Evolutionary conservation across 2,113 vertebrate genomes (phyloP), one percentile per base, ranked within the genome.

Genomic region (Holacanthus passer): DNA sequence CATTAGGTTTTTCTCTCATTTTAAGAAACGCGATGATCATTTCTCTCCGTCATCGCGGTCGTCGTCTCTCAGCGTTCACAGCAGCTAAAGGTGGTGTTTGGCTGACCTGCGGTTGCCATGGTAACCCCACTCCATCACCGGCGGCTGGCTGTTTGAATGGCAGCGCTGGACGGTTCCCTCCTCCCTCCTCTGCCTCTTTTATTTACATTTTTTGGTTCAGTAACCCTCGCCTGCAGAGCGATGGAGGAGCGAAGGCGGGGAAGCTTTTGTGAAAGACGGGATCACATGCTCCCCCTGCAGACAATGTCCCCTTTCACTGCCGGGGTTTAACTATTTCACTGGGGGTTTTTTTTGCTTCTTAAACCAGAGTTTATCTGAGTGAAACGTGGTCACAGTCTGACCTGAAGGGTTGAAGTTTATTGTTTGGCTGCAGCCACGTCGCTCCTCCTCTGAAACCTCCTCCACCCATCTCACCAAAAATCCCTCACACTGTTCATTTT

Each of bases 61-160:
- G 5, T 20, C 58, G 3, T 55, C 75, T 93, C 94, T 83, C 92
- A 89, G 7, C 93, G 90, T 93, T 93, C 88, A 66, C 77, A 73
- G 68, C 83, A 89, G 92, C 91, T 89, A 89, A 89, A 94, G 94
- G 94, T 95, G 92, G 95, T 82, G 80, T 84, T 90, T 91, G 87
- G 88, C 91, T 91, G 94, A 94, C 94, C 94, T 92, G 92, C 48
- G 31, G 95, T 96, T 94, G 91, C 94, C 92, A 91, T 95, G 93
- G 91, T 87, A 94, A 90, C 82, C 20, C 45, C 10, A 16, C 59
- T 69, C 56, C 41, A 65, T 88, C 62, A 45, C 5, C 47, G 22
- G 45, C 55, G 66, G 79, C 75, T 0, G 9, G 60, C 85, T 78
- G 82, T 81, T 64, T 88, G 81, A 87, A 87, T 73, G 64, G 59